Base-by-base conservation (phyloP, 2,888 invertebrate species). In the Orthosia cruda region DNA sequence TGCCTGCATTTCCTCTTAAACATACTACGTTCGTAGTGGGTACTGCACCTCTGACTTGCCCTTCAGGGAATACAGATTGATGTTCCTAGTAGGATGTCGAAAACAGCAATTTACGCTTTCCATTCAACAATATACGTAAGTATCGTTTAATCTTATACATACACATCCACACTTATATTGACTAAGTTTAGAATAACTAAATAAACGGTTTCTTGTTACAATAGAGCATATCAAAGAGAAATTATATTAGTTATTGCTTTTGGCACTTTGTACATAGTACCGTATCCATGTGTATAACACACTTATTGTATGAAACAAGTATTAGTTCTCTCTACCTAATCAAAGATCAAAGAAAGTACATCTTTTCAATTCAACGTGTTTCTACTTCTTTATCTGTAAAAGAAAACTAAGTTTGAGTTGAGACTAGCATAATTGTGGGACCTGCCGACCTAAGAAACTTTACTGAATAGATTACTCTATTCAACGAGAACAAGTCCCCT, bases 361-460 rank as follows among this genome's bases (percentile, higher is more conserved):
- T 71, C 80, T 76, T 76, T 79, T 72, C 59, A 80, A 81, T 77
- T 58, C 32, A 77, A 54, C 69, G 52, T 71, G 58, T 65, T 77
- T 57, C 61, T 32, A 52, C 64, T 77, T 26, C 40, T 26, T 73
- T 72, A 57, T 62, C 52, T 76, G 4, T 50, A 20, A 62, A 65
- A 72, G 68, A 62, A 77, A 65, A 71, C 80, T 77, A 58, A 77
- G 72, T 81, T 72, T 58, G 32, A 62, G 57, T 72, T 58, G 32
- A 62, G 57, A 63, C 65, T 77, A 66, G 68, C 55, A 69, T 77
- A 81, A 81, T 80, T 80, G 66, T 59, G 57, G 40, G 47, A 80
- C 80, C 63, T 61, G 50, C 64, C 64, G 62, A 77, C 77, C 81
- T 54, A 66, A 77, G 81, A 77, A 81, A 81, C 81, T 77, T 72